A percentile compares a stretch with the other conserved stretches of the same genome.
These are phyloP conservation scores for Malacoraja senta DNA, from an alignment of 2,797 vertebrate genomes.

Conservation along the genomic window DNA sequence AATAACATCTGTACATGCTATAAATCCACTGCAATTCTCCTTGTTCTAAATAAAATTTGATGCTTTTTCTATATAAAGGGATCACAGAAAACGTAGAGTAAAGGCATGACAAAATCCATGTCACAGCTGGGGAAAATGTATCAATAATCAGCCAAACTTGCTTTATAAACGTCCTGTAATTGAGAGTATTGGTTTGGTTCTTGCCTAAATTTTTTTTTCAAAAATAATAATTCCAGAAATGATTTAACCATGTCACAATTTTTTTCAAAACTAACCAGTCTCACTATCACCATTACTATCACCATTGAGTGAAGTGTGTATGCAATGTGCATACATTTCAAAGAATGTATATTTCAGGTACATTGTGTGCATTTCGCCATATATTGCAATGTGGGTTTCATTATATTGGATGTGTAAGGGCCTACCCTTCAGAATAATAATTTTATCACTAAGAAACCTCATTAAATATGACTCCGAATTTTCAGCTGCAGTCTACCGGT, in stretches of 20 bases:
- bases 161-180: neutral
- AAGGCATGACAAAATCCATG: neutral
- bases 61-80: neutral
- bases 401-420: neutral
- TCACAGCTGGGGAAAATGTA: neutral
- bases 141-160: neutral
- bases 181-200: neutral
- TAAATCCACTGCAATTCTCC: neutral
- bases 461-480: constrained; percentile 15
- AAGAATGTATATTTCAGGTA: neutral
- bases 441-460: neutral
- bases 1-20: neutral
- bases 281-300: neutral
- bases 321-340: neutral
- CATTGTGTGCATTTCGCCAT: neutral
- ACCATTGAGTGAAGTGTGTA: neutral
- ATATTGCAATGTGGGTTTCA: constrained; percentile 5
- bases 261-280: neutral
- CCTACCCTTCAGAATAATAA: neutral
- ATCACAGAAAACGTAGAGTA: neutral
- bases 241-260: neutral
- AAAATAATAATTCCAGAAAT: neutral
- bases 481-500: neutral
- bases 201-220: neutral
- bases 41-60: neutral